Percentiles rank a stretch among this genome's conserved stretches.
Conservation (phyloP, 2,888 invertebrate genomes). For the Eurois occulta region DNA sequence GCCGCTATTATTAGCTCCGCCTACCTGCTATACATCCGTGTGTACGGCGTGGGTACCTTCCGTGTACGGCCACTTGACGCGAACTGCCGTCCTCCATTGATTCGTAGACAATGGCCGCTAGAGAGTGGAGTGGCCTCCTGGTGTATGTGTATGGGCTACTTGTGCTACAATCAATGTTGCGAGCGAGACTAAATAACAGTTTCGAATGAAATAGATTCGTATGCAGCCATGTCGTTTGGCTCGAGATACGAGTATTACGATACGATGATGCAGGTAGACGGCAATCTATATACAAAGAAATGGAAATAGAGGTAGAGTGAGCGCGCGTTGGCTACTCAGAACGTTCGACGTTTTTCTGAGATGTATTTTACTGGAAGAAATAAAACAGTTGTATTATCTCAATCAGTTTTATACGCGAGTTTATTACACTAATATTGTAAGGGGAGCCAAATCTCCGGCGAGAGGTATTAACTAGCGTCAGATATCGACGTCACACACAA, state of each 20-base stretch:
- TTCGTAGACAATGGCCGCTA: slow-evolving; percentile 3
- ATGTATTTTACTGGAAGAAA: slow-evolving; percentile 33
- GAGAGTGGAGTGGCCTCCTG: not conserved
- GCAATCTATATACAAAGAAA: not conserved
- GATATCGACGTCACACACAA: slow-evolving; percentile 20
- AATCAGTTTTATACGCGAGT: slow-evolving; percentile 39
- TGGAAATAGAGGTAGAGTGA: not conserved
- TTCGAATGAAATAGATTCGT: not conserved
- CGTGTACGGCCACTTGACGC: not conserved
- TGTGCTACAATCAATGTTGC: not conserved
- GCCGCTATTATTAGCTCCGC: slow-evolving; percentile 14
- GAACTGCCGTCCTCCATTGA: slow-evolving; percentile 10
- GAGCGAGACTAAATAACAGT: not conserved
- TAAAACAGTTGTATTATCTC: slow-evolving; percentile 44
- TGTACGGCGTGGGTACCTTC: not conserved
- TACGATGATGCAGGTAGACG: not conserved
- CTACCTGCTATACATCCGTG: not conserved
- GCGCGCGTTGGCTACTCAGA: not conserved
- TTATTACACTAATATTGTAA: slow-evolving; percentile 37
- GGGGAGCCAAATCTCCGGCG: not conserved
- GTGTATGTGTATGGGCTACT: not conserved
- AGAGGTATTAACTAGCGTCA: not conserved
- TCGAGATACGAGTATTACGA: not conserved
- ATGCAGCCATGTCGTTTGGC: not conserved
- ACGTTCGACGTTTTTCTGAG: slow-evolving; percentile 11